Evolutionary conservation across 2,113 vertebrate species (phyloP).

Genomic region (Eulacestoma nigropectus): DNA sequence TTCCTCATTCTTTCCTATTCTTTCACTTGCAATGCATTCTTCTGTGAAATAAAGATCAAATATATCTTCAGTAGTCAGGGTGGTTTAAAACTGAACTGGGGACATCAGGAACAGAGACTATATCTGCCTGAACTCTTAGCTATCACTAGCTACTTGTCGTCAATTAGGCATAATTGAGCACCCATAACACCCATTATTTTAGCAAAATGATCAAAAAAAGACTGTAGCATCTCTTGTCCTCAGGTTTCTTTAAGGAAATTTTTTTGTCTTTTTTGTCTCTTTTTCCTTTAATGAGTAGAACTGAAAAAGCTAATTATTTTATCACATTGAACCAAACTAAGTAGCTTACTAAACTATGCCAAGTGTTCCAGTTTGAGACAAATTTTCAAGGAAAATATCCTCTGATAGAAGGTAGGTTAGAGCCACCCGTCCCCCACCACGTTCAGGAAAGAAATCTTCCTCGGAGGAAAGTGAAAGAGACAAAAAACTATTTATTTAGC

Average conservation of each 20-base stretch:
- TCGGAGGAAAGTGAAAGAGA: too few relatives aligned
- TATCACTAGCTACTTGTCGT: not conserved
- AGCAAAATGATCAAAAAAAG: not conserved
- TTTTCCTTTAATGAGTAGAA: not conserved
- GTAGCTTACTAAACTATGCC: not conserved
- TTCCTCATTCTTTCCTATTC: not conserved
- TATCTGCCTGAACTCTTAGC: not conserved
- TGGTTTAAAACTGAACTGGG: not conserved
- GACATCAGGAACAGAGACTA: not conserved
- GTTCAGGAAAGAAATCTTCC: too few relatives aligned
- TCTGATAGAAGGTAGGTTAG: too few relatives aligned
- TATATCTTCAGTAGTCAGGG: not conserved
- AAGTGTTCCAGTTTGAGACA: too few relatives aligned
- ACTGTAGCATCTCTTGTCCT: not conserved
- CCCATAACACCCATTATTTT: not conserved
- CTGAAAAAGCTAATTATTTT: not conserved
- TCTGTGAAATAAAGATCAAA: not conserved
- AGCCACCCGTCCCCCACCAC: too few relatives aligned
- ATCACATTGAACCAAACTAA: not conserved
- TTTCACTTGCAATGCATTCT: not conserved
- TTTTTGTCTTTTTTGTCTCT: not conserved
- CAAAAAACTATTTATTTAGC: too few relatives aligned
- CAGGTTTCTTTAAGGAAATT: not conserved
- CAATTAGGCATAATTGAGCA: not conserved
- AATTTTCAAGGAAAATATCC: too few relatives aligned